A percentile compares a stretch with the other conserved stretches of the same genome.
These are phyloP conservation scores for Aphyosemion australe DNA, from an alignment of 2,113 vertebrate species.

Conservation along the genomic window DNA sequence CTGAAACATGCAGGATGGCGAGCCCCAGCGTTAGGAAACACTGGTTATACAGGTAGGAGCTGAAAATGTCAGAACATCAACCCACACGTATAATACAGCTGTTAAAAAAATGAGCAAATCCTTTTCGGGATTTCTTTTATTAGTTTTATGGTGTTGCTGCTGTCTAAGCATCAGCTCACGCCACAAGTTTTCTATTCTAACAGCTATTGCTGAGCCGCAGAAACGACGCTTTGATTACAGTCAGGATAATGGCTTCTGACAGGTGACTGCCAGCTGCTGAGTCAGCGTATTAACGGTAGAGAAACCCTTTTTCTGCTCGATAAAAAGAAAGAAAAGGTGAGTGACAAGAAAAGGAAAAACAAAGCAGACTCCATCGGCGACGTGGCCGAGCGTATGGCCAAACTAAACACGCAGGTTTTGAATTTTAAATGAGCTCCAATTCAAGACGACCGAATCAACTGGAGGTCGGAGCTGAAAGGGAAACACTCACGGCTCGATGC, in stretches of 20 bases:
- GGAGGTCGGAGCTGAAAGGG: constrained; percentile 6
- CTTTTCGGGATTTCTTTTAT: not conserved
- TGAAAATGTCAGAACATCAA: not conserved
- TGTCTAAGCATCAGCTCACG: too few relatives aligned
- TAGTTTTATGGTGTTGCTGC: too few relatives aligned
- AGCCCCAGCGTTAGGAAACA: not conserved
- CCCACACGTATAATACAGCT: not conserved
- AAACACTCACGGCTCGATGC: constrained; percentile 96
- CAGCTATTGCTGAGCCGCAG: too few relatives aligned
- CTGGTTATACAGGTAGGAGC: not conserved
- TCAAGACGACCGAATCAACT: constrained; percentile 17
- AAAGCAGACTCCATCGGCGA: constrained; percentile 39
- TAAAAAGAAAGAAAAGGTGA: not conserved
- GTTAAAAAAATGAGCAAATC: not conserved
- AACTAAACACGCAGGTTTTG: constrained; percentile 22
- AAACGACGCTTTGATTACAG: too few relatives aligned
- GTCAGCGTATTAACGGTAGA: too few relatives aligned
- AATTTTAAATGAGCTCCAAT: constrained; percentile 29
- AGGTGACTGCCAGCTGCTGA: too few relatives aligned
- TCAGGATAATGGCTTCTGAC: too few relatives aligned
- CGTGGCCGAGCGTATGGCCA: not conserved
- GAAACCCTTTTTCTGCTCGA: too few relatives aligned
- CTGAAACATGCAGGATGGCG: not conserved
- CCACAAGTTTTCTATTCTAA: not conserved
- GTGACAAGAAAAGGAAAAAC: constrained; percentile 15